A percentile compares a stretch with the other conserved stretches of the same genome.
Evolutionary conservation across 2,797 vertebrate species (phyloP).

Genomic region (Falco cherrug): DNA sequence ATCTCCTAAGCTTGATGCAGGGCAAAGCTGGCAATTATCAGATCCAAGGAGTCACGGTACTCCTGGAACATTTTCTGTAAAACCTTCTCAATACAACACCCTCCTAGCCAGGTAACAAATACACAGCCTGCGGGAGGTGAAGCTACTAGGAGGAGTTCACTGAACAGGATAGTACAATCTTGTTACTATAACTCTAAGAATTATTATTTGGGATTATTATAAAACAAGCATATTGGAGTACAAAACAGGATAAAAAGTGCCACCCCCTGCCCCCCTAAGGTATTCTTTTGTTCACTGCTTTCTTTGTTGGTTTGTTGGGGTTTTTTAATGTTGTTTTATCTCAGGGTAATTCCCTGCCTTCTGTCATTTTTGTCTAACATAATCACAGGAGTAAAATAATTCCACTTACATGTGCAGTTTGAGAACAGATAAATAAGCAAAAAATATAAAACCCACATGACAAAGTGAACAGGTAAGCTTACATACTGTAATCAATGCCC

Average conservation of each 20-base stretch:
- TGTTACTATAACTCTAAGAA: neutral
- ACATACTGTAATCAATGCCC: neutral
- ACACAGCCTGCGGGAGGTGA: neutral
- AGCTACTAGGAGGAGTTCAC: neutral
- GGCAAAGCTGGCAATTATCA: neutral
- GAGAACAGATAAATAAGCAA: conserved; percentile 18
- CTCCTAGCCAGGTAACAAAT: neutral
- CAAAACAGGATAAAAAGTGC: neutral
- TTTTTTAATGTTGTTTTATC: neutral
- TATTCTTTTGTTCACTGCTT: conserved; percentile 25
- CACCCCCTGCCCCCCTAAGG: accelerated
- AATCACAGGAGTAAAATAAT: conserved; percentile 31
- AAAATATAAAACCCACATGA: neutral
- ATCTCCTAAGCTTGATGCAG: neutral
- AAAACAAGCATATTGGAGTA: neutral
- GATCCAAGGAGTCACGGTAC: neutral
- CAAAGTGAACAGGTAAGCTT: neutral
- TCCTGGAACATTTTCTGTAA: neutral
- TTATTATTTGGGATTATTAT: neutral
- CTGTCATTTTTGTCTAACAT: conserved; percentile 1
- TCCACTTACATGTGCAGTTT: neutral
- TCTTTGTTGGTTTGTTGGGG: neutral
- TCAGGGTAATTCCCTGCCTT: conserved; percentile 40
- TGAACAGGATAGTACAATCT: neutral
- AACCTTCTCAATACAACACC: neutral